phyloP scores from a whole-genome alignment of 2,797 vertebrate species.

The Acrocephalus scirpaceus region DNA sequence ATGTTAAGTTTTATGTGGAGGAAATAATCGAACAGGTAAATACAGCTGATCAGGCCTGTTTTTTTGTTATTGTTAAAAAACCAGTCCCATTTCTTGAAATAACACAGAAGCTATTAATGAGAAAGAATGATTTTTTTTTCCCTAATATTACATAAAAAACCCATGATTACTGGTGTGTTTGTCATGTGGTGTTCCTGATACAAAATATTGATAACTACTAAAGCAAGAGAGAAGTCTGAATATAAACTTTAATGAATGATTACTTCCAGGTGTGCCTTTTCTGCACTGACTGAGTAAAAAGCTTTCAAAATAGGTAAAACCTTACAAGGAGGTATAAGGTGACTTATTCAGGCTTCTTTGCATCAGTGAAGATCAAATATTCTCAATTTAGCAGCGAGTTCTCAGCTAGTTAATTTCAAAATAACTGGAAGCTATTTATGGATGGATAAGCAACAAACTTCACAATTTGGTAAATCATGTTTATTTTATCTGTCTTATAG shows the following conservation, averaged over 20 bases:
- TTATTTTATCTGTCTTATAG: neutral
- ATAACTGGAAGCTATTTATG: neutral
- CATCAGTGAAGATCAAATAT: neutral
- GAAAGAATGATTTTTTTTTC: neutral
- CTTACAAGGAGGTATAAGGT: neutral
- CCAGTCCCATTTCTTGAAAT: neutral
- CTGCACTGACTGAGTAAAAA: neutral
- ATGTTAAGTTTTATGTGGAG: neutral
- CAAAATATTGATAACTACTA: neutral
- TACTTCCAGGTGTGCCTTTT: neutral
- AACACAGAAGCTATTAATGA: neutral
- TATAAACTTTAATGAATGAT: neutral
- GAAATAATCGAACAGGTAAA: neutral
- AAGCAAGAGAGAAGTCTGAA: neutral
- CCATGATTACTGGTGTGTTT: neutral
- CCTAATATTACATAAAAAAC: neutral
- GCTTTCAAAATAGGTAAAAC: neutral
- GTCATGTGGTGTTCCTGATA: neutral
- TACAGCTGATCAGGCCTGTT: neutral
- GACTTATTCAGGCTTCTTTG: neutral
- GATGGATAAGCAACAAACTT: neutral
- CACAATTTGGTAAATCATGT: neutral
- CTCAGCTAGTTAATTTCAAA: neutral
- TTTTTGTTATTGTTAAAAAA: neutral
- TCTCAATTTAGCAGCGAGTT: neutral